Base-by-base conservation (phyloP, 1,140 invertebrate genomes). In the Penaeus indicus region DNA sequence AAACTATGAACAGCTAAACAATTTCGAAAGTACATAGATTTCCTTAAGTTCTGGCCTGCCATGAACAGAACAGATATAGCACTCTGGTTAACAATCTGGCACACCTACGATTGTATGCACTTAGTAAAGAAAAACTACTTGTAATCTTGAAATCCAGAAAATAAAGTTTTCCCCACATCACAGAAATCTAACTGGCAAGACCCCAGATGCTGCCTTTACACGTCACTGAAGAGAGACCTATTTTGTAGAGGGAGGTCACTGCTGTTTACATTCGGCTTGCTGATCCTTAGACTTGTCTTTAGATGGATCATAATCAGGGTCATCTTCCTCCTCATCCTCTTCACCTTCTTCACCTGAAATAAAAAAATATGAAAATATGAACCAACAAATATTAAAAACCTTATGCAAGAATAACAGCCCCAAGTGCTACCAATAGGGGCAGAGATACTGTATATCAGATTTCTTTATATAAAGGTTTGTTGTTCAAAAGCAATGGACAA, bases 321-420 rank as follows among this genome's bases (percentile, higher is more conserved):
- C 90, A 77, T 91, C 91, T 47, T 91, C 90, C 67, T 91, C 90
- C 22, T 91, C 91, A 19, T 89, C 89, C 61, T 90, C 91, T 67
- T 90, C 90, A 80, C 89, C 89, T 81, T 90, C 89, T 62, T 90
- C 89, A 63, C 89, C 89, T 90, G 61, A 42, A 90, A 88, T 64
- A 88, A 64, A 47, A 32, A 47, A 64, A 47, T 32, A 32, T 13
- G 81, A 60, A 62, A 79, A 64, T 79, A 85, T 63, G 22, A 47
- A 22, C 61, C 47, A 54, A 82, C 38, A 13, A 47, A 64, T 27
- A 61, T 22, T 69, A 38, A 62, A 77, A 75, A 21, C 22, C 61
- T 22, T 61, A 1, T 22, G 8, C 1, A 8, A 80, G 8, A 25
- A 11, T 61, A 18, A n/a, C 16, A 80, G 10, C 54, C 54, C 21